phyloP scores from a whole-genome alignment of 2,888 invertebrate genomes.

The Meta bourneti region DNA sequence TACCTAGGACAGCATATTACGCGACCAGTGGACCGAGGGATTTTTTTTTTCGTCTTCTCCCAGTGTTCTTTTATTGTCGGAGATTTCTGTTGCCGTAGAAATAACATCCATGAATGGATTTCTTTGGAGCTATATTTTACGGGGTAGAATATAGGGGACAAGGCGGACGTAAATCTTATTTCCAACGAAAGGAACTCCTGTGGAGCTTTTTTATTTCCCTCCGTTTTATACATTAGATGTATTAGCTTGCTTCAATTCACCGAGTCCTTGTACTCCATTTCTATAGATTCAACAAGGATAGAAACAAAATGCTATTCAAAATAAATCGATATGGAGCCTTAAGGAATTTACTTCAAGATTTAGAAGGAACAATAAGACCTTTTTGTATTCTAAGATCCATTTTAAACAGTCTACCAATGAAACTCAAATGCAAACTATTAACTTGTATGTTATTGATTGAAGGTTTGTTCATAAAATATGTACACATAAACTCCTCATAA shows the following conservation, averaged over 20 bases:
- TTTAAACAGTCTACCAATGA: background rate
- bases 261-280: background rate
- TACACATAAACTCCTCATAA: no score
- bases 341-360: background rate
- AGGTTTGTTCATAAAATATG: background rate
- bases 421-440: no score
- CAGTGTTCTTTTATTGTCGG: slow-evolving; percentile 57
- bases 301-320: background rate
- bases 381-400: background rate
- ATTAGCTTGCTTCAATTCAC: background rate
- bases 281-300: background rate
- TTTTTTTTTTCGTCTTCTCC: background rate
- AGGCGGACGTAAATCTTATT: slow-evolving; percentile 57
- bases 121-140: slow-evolving; percentile 44
- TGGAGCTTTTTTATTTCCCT: slow-evolving; percentile 25
- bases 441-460: background rate
- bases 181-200: slow-evolving; percentile 36
- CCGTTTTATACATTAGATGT: slow-evolving; percentile 38
- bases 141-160: slow-evolving; percentile 24
- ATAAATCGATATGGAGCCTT: background rate
- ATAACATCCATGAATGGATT: slow-evolving; percentile 65
- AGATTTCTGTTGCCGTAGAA: slow-evolving; percentile 62
- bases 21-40: slow-evolving; percentile 45
- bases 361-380: background rate
- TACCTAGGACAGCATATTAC: slow-evolving; percentile 44